These are phyloP conservation scores for Sardina pilchardus DNA, from an alignment of 2,113 vertebrate genomes.

Conservation along the genomic window DNA sequence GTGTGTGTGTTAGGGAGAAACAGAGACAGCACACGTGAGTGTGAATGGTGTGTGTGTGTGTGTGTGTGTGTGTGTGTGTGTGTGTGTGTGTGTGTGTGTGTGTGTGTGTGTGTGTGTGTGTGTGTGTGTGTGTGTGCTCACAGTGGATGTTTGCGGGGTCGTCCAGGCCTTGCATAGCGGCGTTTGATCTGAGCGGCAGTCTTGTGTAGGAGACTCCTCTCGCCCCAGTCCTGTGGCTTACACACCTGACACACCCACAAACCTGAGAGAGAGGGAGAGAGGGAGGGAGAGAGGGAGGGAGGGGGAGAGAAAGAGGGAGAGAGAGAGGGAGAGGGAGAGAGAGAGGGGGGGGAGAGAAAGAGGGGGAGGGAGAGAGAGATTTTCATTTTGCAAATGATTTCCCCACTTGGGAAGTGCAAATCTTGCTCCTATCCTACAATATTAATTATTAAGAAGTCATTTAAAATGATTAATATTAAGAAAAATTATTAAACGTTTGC, in stretches of 20 bases:
- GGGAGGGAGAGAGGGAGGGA: not conserved
- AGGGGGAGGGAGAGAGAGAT: conserved; percentile 24
- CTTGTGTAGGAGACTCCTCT: conserved; percentile 83
- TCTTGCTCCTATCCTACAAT: too few relatives aligned
- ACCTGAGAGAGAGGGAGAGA: conserved; percentile 62
- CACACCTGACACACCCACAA: conserved; percentile 93
- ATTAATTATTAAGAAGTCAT: too few relatives aligned
- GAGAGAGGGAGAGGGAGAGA: not conserved
- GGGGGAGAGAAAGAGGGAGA: conserved; percentile 15
- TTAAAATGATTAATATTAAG: too few relatives aligned
- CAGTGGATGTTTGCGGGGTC: not conserved
- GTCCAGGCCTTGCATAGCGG: conserved; percentile 82
- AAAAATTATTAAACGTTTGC: too few relatives aligned
- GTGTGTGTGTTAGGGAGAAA: not conserved
- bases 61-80: not conserved
- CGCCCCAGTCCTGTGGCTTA: conserved; percentile 83
- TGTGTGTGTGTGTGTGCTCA: not conserved
- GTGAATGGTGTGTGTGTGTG: not conserved
- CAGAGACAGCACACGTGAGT: too few relatives aligned
- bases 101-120: not conserved
- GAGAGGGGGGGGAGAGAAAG: not conserved
- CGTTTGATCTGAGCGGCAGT: conserved; percentile 87
- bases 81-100: not conserved
- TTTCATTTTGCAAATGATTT: too few relatives aligned
- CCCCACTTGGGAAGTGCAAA: too few relatives aligned